Conservation (phyloP, 1,140 invertebrate species). For the Tigriopus japonicus region DNA sequence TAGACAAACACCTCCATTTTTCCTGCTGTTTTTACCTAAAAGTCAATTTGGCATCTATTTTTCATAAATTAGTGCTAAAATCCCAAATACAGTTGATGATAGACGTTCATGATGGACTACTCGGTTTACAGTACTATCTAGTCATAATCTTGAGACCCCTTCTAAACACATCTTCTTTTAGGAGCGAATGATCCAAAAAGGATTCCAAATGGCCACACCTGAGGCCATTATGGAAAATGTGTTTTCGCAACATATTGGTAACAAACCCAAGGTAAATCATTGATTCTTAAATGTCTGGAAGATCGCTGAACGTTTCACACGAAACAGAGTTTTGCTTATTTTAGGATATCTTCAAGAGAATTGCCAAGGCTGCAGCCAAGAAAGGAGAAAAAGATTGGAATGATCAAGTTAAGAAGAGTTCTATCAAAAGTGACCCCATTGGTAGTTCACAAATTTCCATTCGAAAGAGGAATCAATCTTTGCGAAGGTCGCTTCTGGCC, state of each 20-base stretch:
- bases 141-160: no score
- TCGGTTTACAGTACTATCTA: no score
- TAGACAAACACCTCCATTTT: no score
- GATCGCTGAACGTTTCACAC: no score
- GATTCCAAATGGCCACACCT: conserved; percentile 19
- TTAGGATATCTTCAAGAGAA: conserved; percentile 9
- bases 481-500: conserved; percentile 5
- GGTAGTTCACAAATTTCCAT: conserved; percentile 17
- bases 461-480: conserved; percentile 17
- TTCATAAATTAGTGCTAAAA: no score
- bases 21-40: no score
- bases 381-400: conserved; percentile 19
- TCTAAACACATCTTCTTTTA: no score
- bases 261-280: not conserved
- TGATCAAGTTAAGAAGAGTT: conserved; percentile 15
- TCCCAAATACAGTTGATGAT: no score
- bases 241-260: conserved; percentile 11
- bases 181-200: conserved; percentile 19
- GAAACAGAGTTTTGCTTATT: no score
- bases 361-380: conserved; percentile 18
- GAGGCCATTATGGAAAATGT: conserved; percentile 19
- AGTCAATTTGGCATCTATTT: no score
- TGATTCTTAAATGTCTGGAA: not conserved
- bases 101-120: no score
- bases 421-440: conserved; percentile 12